These are phyloP conservation scores for Rhinogobius similis DNA, from an alignment of 2,113 vertebrate species.

Conservation along the genomic window DNA sequence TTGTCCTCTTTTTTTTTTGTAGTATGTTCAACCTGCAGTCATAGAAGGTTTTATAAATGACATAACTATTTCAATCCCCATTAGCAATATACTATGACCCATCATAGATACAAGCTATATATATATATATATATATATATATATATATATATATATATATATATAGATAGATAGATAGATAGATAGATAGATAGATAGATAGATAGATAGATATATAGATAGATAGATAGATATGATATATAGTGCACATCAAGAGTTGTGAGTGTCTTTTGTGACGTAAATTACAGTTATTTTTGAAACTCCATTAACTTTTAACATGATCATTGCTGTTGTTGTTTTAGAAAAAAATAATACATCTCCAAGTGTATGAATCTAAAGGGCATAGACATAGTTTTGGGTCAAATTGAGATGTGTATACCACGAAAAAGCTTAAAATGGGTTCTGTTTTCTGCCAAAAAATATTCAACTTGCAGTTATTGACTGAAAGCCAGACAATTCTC, in stretches of 20 bases:
- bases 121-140: too few relatives aligned
- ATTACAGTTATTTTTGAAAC: background rate
- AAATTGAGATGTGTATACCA: background rate
- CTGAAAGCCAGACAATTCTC: background rate
- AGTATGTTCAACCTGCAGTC: background rate
- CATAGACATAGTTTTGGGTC: background rate
- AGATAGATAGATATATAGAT: too few relatives aligned
- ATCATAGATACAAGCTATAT: background rate
- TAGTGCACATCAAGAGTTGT: conserved; percentile 47
- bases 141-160: too few relatives aligned
- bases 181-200: too few relatives aligned
- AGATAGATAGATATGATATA: too few relatives aligned
- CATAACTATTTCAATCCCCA: background rate
- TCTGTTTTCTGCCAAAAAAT: background rate
- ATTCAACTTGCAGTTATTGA: background rate
- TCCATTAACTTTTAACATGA: background rate
- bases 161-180: too few relatives aligned
- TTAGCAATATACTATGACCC: background rate
- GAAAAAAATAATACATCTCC: background rate
- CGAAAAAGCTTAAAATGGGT: background rate
- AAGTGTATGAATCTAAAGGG: background rate
- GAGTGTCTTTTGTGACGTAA: conserved; percentile 26
- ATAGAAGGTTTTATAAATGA: background rate
- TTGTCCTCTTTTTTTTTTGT: background rate
- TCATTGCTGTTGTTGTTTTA: background rate